These are phyloP conservation scores for Henricia sp. DNA, from an alignment of 53 echinoderm and acorn worm genomes.

Conservation along the genomic window DNA sequence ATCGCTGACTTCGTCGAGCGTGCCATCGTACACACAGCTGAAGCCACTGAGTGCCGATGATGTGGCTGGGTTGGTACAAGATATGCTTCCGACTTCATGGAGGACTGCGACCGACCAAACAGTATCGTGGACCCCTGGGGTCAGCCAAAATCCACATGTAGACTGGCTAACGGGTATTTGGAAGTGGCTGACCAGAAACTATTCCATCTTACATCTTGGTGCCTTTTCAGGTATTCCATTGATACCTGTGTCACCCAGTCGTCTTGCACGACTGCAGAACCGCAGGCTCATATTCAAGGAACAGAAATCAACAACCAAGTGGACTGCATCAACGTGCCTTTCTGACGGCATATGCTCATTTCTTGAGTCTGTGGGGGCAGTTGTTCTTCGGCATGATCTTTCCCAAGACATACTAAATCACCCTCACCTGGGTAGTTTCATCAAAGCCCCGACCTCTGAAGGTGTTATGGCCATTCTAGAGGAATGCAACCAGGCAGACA, in stretches of 20 bases:
- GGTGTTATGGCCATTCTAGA: constrained; percentile 31
- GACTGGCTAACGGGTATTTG: constrained; percentile 49
- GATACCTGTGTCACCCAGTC: constrained; percentile 2
- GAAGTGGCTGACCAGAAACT: constrained; percentile 45
- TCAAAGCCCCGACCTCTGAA: constrained; percentile 4
- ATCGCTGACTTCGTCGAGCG: neutral
- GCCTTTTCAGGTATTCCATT: constrained; percentile 29
- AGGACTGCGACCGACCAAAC: neutral
- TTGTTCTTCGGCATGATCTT: constrained; percentile 30
- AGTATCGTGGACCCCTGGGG: constrained; percentile 43
- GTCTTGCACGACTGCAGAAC: constrained; percentile 12
- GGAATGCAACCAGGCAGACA: neutral
- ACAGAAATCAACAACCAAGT: neutral
- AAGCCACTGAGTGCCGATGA: neutral
- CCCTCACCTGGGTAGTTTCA: neutral
- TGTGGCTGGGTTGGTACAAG: constrained; percentile 25
- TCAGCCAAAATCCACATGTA: constrained; percentile 3
- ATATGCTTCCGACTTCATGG: constrained; percentile 62
- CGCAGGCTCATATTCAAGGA: neutral
- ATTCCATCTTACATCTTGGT: neutral
- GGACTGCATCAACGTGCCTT: neutral
- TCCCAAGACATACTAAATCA: constrained; percentile 4
- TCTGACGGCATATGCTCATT: constrained; percentile 25
- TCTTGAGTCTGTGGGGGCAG: constrained; percentile 34
- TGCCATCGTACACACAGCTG: constrained; percentile 29